phyloP scores from a whole-genome alignment of 2,113 vertebrate species.

The Hippocampus mohnikei region DNA sequence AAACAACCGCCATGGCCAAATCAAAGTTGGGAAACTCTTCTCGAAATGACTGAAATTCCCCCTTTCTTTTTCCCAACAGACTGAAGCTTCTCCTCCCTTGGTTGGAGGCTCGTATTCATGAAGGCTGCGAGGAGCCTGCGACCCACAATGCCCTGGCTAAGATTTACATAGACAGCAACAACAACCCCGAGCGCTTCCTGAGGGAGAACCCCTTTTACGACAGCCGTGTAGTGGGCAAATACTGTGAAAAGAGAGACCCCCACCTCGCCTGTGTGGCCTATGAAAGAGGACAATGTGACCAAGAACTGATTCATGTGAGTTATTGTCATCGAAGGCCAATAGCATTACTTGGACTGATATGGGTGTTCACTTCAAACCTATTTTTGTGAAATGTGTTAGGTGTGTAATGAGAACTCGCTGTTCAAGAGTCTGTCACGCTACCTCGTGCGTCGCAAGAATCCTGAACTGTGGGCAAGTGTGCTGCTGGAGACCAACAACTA shows the following conservation, averaged over 20 bases:
- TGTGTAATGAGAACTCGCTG: slow-evolving; percentile 98
- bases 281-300: slow-evolving; percentile 94
- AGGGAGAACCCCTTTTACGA: slow-evolving; percentile 96
- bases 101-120: slow-evolving; percentile 96
- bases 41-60: not conserved
- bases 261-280: slow-evolving; percentile 98
- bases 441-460: slow-evolving; percentile 92
- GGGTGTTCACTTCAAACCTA: not conserved
- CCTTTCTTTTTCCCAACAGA: slow-evolving; percentile 60
- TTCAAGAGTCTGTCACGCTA: slow-evolving; percentile 98
- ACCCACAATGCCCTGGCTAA: slow-evolving; percentile 97
- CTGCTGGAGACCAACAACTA: slow-evolving; percentile 95
- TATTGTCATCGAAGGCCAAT: not conserved
- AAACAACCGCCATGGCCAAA: too few species aligned
- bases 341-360: not conserved
- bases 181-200: slow-evolving; percentile 96
- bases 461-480: slow-evolving; percentile 95
- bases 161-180: slow-evolving; percentile 99
- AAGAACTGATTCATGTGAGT: slow-evolving; percentile 95
- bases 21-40: not conserved
- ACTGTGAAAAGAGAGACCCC: slow-evolving; percentile 98
- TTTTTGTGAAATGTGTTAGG: slow-evolving; percentile 64
- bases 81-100: slow-evolving; percentile 94
- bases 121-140: slow-evolving; percentile 96
- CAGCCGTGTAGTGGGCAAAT: slow-evolving; percentile 96